These are phyloP conservation scores for Ahaetulla prasina DNA, from an alignment of 2,113 vertebrate genomes.

Conservation along the genomic window DNA sequence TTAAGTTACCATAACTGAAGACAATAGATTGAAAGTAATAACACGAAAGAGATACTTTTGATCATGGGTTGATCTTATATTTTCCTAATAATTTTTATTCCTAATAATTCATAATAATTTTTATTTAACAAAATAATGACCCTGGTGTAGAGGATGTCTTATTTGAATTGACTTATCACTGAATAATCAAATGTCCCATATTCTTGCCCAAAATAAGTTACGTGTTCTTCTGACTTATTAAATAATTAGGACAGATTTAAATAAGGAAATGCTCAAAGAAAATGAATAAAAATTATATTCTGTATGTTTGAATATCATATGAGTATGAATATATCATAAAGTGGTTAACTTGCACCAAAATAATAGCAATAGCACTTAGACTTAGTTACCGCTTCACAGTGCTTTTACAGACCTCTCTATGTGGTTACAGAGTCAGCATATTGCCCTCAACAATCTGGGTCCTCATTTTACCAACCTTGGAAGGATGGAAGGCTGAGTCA, in stretches of 20 bases:
- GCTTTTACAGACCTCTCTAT: too few relatives aligned
- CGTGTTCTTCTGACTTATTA: background rate
- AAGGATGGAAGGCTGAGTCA: too few relatives aligned
- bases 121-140: conserved; percentile 20
- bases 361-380: background rate
- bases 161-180: background rate
- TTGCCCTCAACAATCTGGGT: too few relatives aligned
- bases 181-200: background rate
- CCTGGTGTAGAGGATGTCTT: background rate
- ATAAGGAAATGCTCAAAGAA: background rate
- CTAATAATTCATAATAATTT: conserved; percentile 10
- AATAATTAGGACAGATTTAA: background rate
- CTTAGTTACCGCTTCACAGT: too few relatives aligned
- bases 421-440: too few relatives aligned
- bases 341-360: background rate
- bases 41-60: conserved; percentile 3
- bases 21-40: background rate
- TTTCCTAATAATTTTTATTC: conserved; percentile 30
- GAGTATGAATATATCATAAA: background rate
- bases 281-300: background rate
- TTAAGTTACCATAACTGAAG: background rate
- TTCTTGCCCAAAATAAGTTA: background rate
- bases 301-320: background rate
- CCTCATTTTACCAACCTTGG: too few relatives aligned
- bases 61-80: background rate